Percentiles rank a stretch among this genome's conserved stretches.
These are phyloP conservation scores for Pelodiscus sinensis DNA, from an alignment of 2,113 vertebrate species.

Conservation along the genomic window DNA sequence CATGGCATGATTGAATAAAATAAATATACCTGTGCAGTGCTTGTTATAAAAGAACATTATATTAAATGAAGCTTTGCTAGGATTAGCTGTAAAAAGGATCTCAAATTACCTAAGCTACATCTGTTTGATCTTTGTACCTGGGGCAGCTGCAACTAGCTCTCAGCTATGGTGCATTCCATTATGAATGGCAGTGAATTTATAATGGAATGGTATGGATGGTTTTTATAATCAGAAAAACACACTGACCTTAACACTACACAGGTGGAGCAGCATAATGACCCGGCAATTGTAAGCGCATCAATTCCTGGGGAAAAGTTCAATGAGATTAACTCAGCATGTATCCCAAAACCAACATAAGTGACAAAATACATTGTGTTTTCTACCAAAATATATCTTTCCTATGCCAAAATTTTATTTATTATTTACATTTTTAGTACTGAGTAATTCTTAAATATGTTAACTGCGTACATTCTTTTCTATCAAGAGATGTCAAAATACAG, in stretches of 20 bases:
- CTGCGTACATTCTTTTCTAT: not conserved
- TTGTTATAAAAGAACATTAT: constrained; percentile 22
- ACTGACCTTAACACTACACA: constrained; percentile 99
- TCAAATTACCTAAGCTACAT: constrained; percentile 58
- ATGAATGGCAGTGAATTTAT: constrained; percentile 81
- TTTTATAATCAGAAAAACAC: constrained; percentile 90
- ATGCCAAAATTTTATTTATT: not conserved
- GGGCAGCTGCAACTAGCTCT: constrained; percentile 53
- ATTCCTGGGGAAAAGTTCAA: constrained; percentile 95
- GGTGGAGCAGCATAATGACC: constrained; percentile 99
- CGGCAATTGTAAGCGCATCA: constrained; percentile 94
- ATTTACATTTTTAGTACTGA: accelerated
- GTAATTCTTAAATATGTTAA: not conserved
- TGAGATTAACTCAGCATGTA: constrained; percentile 87
- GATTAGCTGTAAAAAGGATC: not conserved
- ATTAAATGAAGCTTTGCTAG: constrained; percentile 36
- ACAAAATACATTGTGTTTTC: constrained; percentile 58
- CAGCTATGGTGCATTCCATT: constrained; percentile 81
- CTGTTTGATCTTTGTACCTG: constrained; percentile 24
- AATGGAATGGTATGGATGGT: constrained; percentile 86
- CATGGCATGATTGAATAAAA: not conserved
- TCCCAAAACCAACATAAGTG: constrained; percentile 65
- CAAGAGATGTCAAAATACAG: not conserved
- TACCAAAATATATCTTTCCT: constrained; percentile 6
- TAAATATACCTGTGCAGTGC: not conserved